These are phyloP conservation scores for Fissipunctia ypsillon DNA, from an alignment of 2,888 invertebrate genomes.

Conservation along the genomic window DNA sequence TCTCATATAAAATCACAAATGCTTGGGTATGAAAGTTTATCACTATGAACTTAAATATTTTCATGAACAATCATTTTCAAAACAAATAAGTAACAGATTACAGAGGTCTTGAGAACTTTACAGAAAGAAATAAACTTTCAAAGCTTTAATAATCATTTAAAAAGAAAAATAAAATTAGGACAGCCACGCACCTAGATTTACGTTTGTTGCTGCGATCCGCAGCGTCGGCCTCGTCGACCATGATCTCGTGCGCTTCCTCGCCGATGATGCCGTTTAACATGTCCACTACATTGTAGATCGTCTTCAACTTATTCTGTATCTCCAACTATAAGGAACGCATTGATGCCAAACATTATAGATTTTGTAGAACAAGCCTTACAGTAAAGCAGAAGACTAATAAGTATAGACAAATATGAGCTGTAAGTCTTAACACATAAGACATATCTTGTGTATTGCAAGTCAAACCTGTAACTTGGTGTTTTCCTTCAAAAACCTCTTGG, in stretches of 20 bases:
- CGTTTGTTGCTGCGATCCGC: slow-evolving; percentile 78
- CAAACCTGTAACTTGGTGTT: slow-evolving; percentile 96
- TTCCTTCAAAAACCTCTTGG: slow-evolving; percentile 94
- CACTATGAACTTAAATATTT: slow-evolving; percentile 21
- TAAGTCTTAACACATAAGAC: slow-evolving; percentile 41
- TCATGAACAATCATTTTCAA: not conserved
- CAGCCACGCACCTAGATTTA: slow-evolving; percentile 84
- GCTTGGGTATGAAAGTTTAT: slow-evolving; percentile 49
- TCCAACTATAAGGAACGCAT: slow-evolving; percentile 90
- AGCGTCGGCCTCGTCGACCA: slow-evolving; percentile 73
- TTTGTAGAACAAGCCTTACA: slow-evolving; percentile 53
- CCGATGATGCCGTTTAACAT: slow-evolving; percentile 96
- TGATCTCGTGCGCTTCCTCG: slow-evolving; percentile 89
- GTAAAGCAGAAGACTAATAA: slow-evolving; percentile 50
- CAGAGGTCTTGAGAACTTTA: not conserved
- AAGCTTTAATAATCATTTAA: slow-evolving; percentile 29
- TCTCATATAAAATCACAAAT: slow-evolving; percentile 30
- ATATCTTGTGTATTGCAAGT: slow-evolving; percentile 55
- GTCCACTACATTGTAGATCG: slow-evolving; percentile 96
- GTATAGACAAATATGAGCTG: slow-evolving; percentile 57
- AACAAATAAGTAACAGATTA: not conserved
- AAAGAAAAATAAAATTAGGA: slow-evolving; percentile 30
- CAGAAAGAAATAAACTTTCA: slow-evolving; percentile 54
- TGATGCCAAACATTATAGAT: slow-evolving; percentile 56
- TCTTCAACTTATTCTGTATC: slow-evolving; percentile 94